phyloP scores from a whole-genome alignment of 2,113 vertebrate genomes.

The Aspidoscelis tigris region DNA sequence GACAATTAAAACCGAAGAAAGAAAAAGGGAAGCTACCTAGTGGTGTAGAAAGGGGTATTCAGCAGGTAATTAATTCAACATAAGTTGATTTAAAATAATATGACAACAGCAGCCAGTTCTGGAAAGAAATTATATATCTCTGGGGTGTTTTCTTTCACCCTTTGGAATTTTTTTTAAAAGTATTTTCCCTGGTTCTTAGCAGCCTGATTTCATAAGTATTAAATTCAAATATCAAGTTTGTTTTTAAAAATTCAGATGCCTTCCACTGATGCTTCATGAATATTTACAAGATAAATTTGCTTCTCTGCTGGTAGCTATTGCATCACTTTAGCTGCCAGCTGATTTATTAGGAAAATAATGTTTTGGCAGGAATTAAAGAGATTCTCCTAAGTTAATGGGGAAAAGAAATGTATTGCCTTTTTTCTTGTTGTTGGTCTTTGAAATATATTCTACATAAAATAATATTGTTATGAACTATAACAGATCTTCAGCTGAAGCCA shows the following conservation, averaged over 20 bases:
- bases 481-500: background rate
- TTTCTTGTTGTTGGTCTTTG: background rate
- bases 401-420: background rate
- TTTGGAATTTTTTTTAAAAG: background rate
- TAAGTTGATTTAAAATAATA: background rate
- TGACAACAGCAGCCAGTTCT: background rate
- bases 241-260: constrained; percentile 4
- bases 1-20: background rate
- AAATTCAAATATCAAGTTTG: background rate
- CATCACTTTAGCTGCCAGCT: constrained; percentile 16
- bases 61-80: constrained; percentile 4
- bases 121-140: background rate
- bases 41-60: background rate
- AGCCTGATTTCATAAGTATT: constrained; percentile 20
- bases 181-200: constrained; percentile 13
- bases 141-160: background rate
- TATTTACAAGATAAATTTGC: constrained; percentile 26
- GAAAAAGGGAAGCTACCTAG: background rate
- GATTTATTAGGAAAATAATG: background rate
- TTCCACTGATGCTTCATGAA: constrained; percentile 19
- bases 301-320: constrained; percentile 16
- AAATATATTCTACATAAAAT: background rate
- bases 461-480: background rate
- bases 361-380: constrained; percentile 1
- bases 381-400: constrained; percentile 2